Percentiles rank a stretch among this genome's conserved stretches.
These are phyloP conservation scores for Eurois occulta DNA, from an alignment of 2,888 invertebrate species.

Conservation along the genomic window DNA sequence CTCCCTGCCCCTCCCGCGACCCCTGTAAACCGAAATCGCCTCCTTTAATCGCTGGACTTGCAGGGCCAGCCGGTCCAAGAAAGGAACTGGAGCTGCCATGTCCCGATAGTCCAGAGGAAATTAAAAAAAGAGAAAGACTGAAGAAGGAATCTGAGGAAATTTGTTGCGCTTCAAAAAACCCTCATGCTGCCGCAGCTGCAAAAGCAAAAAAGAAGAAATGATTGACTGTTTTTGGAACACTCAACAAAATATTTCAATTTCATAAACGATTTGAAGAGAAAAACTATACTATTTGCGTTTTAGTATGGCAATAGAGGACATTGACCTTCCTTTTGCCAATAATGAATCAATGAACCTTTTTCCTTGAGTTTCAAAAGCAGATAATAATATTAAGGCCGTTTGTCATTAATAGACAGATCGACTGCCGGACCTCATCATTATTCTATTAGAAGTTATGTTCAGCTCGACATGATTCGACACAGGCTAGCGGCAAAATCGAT, in stretches of 20 bases:
- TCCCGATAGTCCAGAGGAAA: background rate
- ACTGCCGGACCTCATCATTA: background rate
- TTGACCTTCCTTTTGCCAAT: background rate
- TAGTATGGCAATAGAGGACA: background rate
- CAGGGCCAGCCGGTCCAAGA: background rate
- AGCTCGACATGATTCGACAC: background rate
- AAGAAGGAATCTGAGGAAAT: background rate
- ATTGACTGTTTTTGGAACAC: too few relatives aligned
- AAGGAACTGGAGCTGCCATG: background rate
- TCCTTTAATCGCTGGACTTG: background rate
- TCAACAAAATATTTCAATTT: background rate
- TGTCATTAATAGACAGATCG: background rate
- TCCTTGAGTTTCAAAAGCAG: background rate
- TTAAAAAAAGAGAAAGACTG: background rate
- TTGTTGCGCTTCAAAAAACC: background rate
- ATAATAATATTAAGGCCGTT: background rate
- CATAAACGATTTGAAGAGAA: background rate
- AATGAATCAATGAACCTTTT: background rate
- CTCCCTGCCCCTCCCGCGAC: background rate
- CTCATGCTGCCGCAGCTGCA: background rate
- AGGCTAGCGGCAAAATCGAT: background rate
- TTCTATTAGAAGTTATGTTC: too few relatives aligned
- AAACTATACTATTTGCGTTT: background rate
- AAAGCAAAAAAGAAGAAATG: background rate
- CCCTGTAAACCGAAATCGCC: background rate